A percentile compares a stretch with the other conserved stretches of the same genome.
Conservation (phyloP, 2,888 invertebrate genomes). For the Mythimna lalbum region DNA sequence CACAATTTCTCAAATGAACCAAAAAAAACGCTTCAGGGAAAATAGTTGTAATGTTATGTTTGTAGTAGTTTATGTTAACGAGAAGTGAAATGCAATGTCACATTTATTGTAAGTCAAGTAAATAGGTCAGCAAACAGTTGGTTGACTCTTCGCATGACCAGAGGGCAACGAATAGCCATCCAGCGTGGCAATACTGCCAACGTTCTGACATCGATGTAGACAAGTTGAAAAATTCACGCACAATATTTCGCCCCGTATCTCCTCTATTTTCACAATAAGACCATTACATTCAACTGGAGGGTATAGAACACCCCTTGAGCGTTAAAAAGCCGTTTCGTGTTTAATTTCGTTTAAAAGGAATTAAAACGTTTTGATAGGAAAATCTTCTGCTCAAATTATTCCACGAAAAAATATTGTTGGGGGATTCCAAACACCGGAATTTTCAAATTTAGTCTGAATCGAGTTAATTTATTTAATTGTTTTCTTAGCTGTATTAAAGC, state of each 20-base stretch:
- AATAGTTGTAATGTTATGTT: too few relatives aligned
- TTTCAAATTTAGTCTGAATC: constrained; percentile 21
- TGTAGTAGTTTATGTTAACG: too few relatives aligned
- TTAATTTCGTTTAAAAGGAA: constrained; percentile 77
- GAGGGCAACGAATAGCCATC: too few relatives aligned
- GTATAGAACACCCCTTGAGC: constrained; percentile 66
- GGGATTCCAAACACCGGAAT: constrained; percentile 12
- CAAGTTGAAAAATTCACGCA: not conserved
- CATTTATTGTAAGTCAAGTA: too few relatives aligned
- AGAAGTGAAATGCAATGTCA: too few relatives aligned
- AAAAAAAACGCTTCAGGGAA: too few relatives aligned
- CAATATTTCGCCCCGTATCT: constrained; percentile 59
- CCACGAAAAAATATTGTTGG: constrained; percentile 60
- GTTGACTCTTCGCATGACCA: too few relatives aligned
- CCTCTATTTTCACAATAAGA: constrained; percentile 49
- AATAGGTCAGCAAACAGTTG: too few relatives aligned
- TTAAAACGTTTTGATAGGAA: constrained; percentile 70
- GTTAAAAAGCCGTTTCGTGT: constrained; percentile 71
- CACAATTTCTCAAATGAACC: too few relatives aligned
- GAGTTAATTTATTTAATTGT: constrained; percentile 46
- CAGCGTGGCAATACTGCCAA: too few relatives aligned
- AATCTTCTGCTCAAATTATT: constrained; percentile 65
- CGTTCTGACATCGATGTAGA: too few relatives aligned
- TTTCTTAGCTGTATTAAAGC: constrained; percentile 24
- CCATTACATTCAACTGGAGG: constrained; percentile 65